phyloP scores from a whole-genome alignment of 2,888 invertebrate genomes.

The Oligia latruncula region DNA sequence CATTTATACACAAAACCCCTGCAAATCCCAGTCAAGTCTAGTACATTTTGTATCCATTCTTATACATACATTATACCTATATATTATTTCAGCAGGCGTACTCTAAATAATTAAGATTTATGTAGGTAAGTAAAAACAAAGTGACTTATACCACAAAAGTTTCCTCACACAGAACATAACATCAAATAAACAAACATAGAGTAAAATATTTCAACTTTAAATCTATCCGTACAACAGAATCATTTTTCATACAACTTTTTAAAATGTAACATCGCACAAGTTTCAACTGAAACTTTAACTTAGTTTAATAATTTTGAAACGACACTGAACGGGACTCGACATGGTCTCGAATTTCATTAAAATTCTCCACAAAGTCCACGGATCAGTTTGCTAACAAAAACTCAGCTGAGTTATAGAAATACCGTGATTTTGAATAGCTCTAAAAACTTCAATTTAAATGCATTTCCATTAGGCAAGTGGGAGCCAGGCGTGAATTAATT shows the following conservation, averaged over 20 bases:
- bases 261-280: slow-evolving; percentile 58
- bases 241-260: slow-evolving; percentile 61
- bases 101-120: slow-evolving; percentile 6
- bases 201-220: slow-evolving; percentile 45
- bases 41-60: background rate
- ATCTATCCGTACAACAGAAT: slow-evolving; percentile 51
- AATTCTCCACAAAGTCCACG: slow-evolving; percentile 50
- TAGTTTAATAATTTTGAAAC: slow-evolving; percentile 64
- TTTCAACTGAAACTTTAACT: slow-evolving; percentile 58
- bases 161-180: slow-evolving; percentile 15
- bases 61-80: background rate
- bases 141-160: slow-evolving; percentile 4
- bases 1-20: background rate
- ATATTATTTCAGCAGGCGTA: background rate
- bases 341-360: slow-evolving; percentile 61
- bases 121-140: background rate
- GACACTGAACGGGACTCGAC: slow-evolving; percentile 56
- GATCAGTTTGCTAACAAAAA: slow-evolving; percentile 61
- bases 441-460: slow-evolving; percentile 60
- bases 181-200: slow-evolving; percentile 44
- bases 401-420: slow-evolving; percentile 57
- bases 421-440: slow-evolving; percentile 55
- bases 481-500: slow-evolving; percentile 60
- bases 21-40: background rate
- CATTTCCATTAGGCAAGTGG: slow-evolving; percentile 61